These are phyloP conservation scores for Alloplasta piceator DNA, from an alignment of 2,888 invertebrate genomes.

Conservation along the genomic window DNA sequence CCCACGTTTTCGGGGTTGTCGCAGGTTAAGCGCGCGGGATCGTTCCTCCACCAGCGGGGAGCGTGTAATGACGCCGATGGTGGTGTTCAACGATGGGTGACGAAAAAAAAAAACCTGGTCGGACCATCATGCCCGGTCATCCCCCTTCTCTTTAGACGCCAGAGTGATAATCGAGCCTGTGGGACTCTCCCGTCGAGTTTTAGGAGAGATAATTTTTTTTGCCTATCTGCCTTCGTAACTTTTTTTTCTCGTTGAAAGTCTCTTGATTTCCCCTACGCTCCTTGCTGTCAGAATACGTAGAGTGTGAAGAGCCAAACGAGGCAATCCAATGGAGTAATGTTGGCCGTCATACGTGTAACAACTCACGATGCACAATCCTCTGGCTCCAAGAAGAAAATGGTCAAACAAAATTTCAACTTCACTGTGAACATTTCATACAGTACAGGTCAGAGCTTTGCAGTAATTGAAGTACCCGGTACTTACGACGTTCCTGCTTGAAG, in stretches of 20 bases:
- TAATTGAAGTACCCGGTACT: too few relatives aligned
- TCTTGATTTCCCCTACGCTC: slow-evolving; percentile 22
- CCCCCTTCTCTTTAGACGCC: neutral
- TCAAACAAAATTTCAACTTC: too few relatives aligned
- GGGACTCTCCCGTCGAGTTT: slow-evolving; percentile 48
- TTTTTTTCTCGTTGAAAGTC: slow-evolving; percentile 51
- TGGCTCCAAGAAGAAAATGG: neutral
- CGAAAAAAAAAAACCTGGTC: slow-evolving; percentile 60
- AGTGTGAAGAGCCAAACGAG: slow-evolving; percentile 52
- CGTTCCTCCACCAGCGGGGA: slow-evolving; percentile 29
- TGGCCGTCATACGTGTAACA: slow-evolving; percentile 63
- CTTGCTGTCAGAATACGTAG: neutral
- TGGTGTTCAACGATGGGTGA: slow-evolving; percentile 59
- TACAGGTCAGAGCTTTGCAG: too few relatives aligned
- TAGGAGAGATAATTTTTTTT: slow-evolving; percentile 55
- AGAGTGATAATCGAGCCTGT: slow-evolving; percentile 60
- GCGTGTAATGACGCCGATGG: slow-evolving; percentile 58
- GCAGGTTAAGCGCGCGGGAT: slow-evolving; percentile 48
- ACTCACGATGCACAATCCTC: slow-evolving; percentile 53
- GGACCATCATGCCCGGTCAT: slow-evolving; percentile 37
- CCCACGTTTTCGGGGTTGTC: slow-evolving; percentile 22
- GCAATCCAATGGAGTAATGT: slow-evolving; percentile 65
- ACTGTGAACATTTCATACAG: too few relatives aligned
- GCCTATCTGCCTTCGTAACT: slow-evolving; percentile 32
- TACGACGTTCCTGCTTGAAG: too few relatives aligned